Base-by-base conservation (phyloP, 1,140 invertebrate genomes). In the Hylaeus anthracinus region DNA sequence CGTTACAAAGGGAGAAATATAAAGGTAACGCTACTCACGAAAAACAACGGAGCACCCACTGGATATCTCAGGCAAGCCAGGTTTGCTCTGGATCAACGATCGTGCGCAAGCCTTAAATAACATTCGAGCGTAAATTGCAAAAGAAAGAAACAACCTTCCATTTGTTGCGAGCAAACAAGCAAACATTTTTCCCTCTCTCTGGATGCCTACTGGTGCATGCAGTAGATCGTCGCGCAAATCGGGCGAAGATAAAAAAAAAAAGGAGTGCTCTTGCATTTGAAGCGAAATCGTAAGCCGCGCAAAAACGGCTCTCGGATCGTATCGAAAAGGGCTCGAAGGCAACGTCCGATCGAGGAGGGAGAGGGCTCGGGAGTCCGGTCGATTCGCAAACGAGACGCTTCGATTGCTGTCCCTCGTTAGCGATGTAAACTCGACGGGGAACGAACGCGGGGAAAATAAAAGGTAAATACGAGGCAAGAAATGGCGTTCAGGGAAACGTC, bases 361-460 rank as follows among this genome's bases (percentile, higher is more conserved):
- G 5, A 51, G 0, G 48, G 14, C 3, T 3, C 26, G 0, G 10
- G 51, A 9, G 51, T 51, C 55, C 75, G 5, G 66, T 53, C 66
- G 56, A 77, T 48, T 77, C 75, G 55, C 75, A 26, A 69, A 60
- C 66, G 55, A 61, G 45, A 61, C 74, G 43, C 43, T 56, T 48
- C 71, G 78, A 74, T 67, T 26, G 64, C 39, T 51, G 72, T 67
- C 43, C 53, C 72, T 66, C 71, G 78, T 80, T 80, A 74, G 63
- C 70, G 61, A 56, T 72, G 58, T 72, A 79, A 63, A 71, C 76
- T 55, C 60, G 75, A 14, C 5, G 60, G n/a, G 3, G 58, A 6
- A 12, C 5, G 58, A 45, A 45, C 1, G 6, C 39, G 45, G 14
- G 71, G 71, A 14, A 60, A 71, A 58, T 74, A 74, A 60, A 73